Percentiles rank a stretch among this genome's conserved stretches.
These are phyloP conservation scores for Diceros bicornis DNA, from an alignment of 2,797 vertebrate genomes.

Conservation along the genomic window DNA sequence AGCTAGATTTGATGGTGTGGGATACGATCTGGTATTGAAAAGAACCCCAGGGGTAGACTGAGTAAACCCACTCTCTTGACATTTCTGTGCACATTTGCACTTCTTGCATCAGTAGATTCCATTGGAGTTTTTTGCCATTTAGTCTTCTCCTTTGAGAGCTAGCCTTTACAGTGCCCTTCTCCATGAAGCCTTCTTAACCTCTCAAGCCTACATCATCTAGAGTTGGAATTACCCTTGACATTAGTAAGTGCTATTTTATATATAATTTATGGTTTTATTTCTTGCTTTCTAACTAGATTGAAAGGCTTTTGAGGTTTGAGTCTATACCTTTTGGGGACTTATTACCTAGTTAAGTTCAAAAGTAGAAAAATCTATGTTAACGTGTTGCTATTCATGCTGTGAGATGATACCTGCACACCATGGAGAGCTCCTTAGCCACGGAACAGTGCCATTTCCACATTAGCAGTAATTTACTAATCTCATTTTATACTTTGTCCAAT, in stretches of 20 bases:
- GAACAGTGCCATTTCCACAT: background rate
- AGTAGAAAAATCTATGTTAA: background rate
- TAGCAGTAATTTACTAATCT: background rate
- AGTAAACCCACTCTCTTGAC: background rate
- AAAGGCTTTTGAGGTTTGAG: slow-evolving; percentile 1
- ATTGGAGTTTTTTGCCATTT: background rate
- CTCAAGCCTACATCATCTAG: background rate
- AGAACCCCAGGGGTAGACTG: background rate
- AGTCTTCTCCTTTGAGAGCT: slow-evolving; percentile 13
- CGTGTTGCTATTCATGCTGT: background rate
- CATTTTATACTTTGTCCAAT: background rate
- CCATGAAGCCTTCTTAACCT: background rate
- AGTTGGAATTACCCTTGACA: slow-evolving; percentile 29
- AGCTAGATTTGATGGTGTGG: background rate
- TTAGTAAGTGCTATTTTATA: slow-evolving; percentile 1
- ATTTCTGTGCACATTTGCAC: background rate
- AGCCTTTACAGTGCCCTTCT: background rate
- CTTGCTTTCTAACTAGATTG: slow-evolving; percentile 18
- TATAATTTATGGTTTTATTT: background rate
- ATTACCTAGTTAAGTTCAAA: background rate
- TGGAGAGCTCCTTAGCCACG: background rate
- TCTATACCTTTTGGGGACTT: background rate
- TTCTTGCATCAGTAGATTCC: background rate
- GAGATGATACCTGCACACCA: background rate
- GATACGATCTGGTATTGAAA: background rate